Base-by-base conservation (phyloP, 2,888 invertebrate genomes). In the Caenorhabditis auriculariae region DNA sequence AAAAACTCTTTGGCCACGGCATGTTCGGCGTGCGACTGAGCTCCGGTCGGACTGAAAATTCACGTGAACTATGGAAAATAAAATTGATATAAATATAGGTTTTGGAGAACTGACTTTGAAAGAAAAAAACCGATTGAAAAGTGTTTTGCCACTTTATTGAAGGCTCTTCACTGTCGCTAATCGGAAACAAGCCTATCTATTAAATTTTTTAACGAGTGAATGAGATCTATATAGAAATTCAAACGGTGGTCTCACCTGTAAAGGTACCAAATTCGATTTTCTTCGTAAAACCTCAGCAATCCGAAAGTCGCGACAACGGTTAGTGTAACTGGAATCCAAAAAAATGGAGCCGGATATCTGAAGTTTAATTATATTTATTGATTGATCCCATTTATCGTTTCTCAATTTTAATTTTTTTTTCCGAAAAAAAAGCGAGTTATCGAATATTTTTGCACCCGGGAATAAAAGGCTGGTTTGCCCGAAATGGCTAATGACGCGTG, bases 231-330 rank as follows among this genome's bases (percentile, higher is more conserved):
- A n/a, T n/a, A n/a, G n/a, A n/a, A n/a, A n/a, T n/a, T n/a, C n/a
- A n/a, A n/a, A n/a, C n/a, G n/a, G n/a, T n/a, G n/a, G 5, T 32
- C 28, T 21, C 50, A 65, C 64, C 68, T 66, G 51, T 66, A 64
- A 23, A 71, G 52, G 45, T 62, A 74, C 75, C 75, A 75, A 38
- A 75, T 75, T 39, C 72, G 64, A 60, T 75, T 75, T 54, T 75
- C 75, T 42, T 75, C 75, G 24, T 65, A 55, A 51, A 72, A 73
- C 23, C 75, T 41, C n/a, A 75, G 49, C 9, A 73, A 53, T 28
- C 75, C 75, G 6, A 66, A 43, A 27, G 60, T 48, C 41, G 66
- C 54, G 50, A 65, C 43, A 9, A 72, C 41, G 7, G 72, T 66
- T 1, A 75, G 21, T 0, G 62, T 41, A 15, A 74, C 60, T 9